Evolutionary conservation across 2,113 vertebrate genomes (phyloP), one percentile per base, ranked within the genome.

Genomic region (Etheostoma cragini): DNA sequence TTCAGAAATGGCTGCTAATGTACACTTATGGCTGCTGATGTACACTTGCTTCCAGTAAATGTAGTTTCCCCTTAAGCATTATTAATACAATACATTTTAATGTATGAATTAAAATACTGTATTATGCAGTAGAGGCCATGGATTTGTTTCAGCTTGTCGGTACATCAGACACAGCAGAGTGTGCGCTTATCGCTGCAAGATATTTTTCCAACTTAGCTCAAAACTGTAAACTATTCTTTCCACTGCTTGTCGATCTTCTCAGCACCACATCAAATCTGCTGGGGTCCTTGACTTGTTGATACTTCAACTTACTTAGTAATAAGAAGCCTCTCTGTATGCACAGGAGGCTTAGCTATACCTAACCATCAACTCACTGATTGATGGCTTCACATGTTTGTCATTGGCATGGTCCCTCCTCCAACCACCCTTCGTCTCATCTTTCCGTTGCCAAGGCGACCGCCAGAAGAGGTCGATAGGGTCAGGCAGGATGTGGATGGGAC

Each of bases 391-490:
- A n/a, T 81, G 67, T 47, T 81, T 45, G 22, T 84, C 66, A 67
- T 30, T 50, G 52, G 8, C 46, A 35, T 2, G 8, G 69, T 78
- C 49, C 76, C 68, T 50, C 81, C 79, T 58, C 78, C 64, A 33
- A 15, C 57, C 69, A 30, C 10, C 58, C 35, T 67, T 35, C 2
- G 53, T 76, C 89, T 95, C 88, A 84, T 91, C 89, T 92, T 89
- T 91, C 89, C 22, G 93, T 94, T 91, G 92, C 93, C 90, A 88
- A 66, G 82, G 83, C 84, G 24, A 95, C 94, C 78, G 80, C 79
- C 86, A 53, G 90, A 82, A 78, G 76, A 89, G 91, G 92, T 94
- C 85, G 87, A 87, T 82, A 45, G 86, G 93, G 93, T 95, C 92
- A 93, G 83, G 64, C 86, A 77, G 78, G 81, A 88, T 88, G 81